Evolutionary conservation across 2,888 invertebrate species (phyloP).

Genomic region (Zaprionus obscuricornis): DNA sequence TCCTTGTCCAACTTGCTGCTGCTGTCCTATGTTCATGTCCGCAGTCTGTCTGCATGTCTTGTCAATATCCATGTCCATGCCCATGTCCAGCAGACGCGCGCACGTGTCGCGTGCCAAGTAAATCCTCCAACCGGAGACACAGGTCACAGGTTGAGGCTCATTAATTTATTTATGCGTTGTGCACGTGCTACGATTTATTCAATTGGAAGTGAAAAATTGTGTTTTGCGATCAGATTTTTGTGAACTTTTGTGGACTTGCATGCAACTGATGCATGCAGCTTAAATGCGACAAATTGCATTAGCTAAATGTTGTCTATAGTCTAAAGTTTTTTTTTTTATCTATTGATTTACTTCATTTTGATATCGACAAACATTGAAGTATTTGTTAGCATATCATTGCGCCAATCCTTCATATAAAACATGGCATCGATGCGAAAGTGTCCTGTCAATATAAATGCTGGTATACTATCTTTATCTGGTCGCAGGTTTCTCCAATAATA

Average conservation of each 20-base stretch:
- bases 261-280: slow-evolving; percentile 62
- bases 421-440: slow-evolving; percentile 19
- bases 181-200: slow-evolving; percentile 76
- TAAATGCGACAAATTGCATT: slow-evolving; percentile 32
- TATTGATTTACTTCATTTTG: slow-evolving; percentile 19
- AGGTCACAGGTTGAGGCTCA: slow-evolving; percentile 58
- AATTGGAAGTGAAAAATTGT: slow-evolving; percentile 75
- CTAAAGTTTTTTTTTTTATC: no score
- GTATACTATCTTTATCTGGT: slow-evolving; percentile 21
- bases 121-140: slow-evolving; percentile 23
- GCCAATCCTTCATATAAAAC: slow-evolving; percentile 25
- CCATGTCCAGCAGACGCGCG: no score
- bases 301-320: background rate
- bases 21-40: slow-evolving; percentile 1
- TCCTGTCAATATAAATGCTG: slow-evolving; percentile 13
- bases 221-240: slow-evolving; percentile 49
- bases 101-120: slow-evolving; percentile 44
- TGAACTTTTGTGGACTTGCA: slow-evolving; percentile 36
- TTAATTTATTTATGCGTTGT: slow-evolving; percentile 79
- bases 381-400: slow-evolving; percentile 19
- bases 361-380: slow-evolving; percentile 26
- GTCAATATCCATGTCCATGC: slow-evolving; percentile 14
- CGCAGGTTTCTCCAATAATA: slow-evolving; percentile 17
- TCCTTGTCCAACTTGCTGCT: slow-evolving; percentile 2
- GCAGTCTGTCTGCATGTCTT: slow-evolving; percentile 6